Base-by-base conservation (phyloP, 2,113 vertebrate genomes). In the Saguinus imperator region DNA sequence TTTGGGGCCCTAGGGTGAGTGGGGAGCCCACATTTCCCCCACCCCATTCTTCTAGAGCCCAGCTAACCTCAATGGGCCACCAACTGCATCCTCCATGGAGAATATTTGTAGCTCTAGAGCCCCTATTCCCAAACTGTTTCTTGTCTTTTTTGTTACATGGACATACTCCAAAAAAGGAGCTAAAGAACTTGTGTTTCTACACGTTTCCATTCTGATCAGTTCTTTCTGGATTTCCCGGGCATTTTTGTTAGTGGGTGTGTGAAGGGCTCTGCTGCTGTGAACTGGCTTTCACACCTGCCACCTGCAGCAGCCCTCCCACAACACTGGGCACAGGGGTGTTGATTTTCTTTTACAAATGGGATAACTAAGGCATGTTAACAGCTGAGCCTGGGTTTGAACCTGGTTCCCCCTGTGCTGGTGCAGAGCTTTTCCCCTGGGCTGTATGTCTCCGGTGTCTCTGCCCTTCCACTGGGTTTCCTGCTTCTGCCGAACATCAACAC, bases 131-230 rank as follows among this genome's bases (percentile, higher is more conserved):
- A n/a, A 83, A 52, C 6, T 17, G n/a, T 50, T 45, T n/a, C 40
- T 50, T 72, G 2, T 64, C 3, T 13, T 48, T 87, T 90, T 86
- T 23, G 48, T 88, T 45, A n/a, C 13, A 25, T 50, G 20, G 29
- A 50, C 27, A 80, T 66, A 89, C 16, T 86, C 35, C 45, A 50
- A 82, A 81, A 76, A 77, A 72, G 3, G 2, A 82, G 61, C 9
- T 29, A 72, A 83, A 88, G 50, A 91, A 85, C 61, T 81, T 94
- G 37, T 6, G 32, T 84, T 91, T 75, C 77, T 32, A 83, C 75
- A 57, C 0, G 9, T 58, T 64, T 35, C 40, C 48, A 29, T 93
- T 93, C n/a, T 1, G 37, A 40, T 84, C n/a, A 20, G 0, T 52
- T 83, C 61, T 80, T 35, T 70, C 57, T 76, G 66, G 68, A 77